Conservation (phyloP, 2,888 invertebrate species). For the Campoletis raptor region DNA sequence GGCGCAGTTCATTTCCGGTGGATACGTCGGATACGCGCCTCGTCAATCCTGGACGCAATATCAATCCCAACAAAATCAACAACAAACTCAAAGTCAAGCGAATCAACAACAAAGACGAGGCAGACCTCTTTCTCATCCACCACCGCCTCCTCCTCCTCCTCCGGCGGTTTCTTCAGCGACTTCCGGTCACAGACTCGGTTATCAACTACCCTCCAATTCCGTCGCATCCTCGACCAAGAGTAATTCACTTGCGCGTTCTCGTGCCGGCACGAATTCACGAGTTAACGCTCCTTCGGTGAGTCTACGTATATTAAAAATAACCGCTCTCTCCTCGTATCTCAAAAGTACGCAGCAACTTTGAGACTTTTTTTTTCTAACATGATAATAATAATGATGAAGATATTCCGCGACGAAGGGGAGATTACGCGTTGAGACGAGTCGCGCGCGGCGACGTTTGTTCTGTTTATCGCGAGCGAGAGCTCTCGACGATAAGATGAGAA, state of each 20-base stretch:
- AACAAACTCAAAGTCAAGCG: conserved; percentile 51
- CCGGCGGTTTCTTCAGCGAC: conserved; percentile 62
- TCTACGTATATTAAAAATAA: conserved; percentile 50
- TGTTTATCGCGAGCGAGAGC: conserved; percentile 3
- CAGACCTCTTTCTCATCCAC: conserved; percentile 81
- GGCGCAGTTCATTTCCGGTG: conserved; percentile 86
- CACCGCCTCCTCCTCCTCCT: conserved; percentile 79
- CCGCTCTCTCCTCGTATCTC: too few species aligned
- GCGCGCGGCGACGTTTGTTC: conserved; percentile 3
- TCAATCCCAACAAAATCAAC: conserved; percentile 79
- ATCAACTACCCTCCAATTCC: conserved; percentile 68
- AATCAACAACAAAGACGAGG: conserved; percentile 65
- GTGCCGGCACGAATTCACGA: conserved; percentile 73
- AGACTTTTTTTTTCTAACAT: too few species aligned
- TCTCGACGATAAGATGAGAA: background rate
- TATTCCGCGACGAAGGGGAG: background rate
- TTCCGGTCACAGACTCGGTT: conserved; percentile 73
- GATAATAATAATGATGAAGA: too few species aligned
- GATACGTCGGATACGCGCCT: conserved; percentile 86
- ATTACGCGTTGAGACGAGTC: background rate
- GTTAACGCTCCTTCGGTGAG: conserved; percentile 83
- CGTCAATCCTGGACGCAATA: conserved; percentile 85
- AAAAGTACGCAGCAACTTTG: too few species aligned
- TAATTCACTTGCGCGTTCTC: conserved; percentile 77
- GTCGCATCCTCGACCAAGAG: conserved; percentile 72